These are phyloP conservation scores for Lagopus leucura DNA, from an alignment of 2,113 vertebrate genomes.

Conservation along the genomic window DNA sequence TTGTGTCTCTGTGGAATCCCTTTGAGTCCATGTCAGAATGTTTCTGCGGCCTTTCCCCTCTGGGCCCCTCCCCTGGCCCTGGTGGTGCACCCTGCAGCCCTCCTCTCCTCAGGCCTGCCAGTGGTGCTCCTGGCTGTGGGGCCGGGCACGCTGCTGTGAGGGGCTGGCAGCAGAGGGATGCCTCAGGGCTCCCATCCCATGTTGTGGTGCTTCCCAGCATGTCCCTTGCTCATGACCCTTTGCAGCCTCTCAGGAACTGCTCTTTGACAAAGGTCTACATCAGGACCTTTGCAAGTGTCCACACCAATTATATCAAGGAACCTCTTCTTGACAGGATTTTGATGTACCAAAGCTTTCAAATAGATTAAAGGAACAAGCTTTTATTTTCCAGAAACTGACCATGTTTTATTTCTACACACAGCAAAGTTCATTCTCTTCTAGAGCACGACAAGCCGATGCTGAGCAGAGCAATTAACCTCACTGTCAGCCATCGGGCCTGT, in stretches of 20 bases:
- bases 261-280: neutral
- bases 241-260: neutral
- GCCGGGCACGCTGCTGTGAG: neutral
- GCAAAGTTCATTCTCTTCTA: neutral
- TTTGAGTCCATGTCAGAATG: neutral
- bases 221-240: neutral
- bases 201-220: neutral
- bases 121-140: too few relatives aligned
- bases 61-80: neutral
- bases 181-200: neutral
- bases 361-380: neutral
- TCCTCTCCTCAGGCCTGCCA: rapidly evolving
- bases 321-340: neutral
- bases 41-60: neutral
- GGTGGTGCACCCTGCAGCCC: neutral
- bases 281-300: neutral
- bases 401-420: rapidly evolving
- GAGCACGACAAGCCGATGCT: neutral
- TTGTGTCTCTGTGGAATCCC: neutral
- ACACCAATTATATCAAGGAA: neutral
- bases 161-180: rapidly evolving
- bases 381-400: rapidly evolving
- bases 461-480: neutral
- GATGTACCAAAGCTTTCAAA: slow-evolving; percentile 18
- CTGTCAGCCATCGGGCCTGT: neutral